These are phyloP conservation scores for Patella pellucida DNA, from an alignment of 2,888 invertebrate species.

Conservation along the genomic window DNA sequence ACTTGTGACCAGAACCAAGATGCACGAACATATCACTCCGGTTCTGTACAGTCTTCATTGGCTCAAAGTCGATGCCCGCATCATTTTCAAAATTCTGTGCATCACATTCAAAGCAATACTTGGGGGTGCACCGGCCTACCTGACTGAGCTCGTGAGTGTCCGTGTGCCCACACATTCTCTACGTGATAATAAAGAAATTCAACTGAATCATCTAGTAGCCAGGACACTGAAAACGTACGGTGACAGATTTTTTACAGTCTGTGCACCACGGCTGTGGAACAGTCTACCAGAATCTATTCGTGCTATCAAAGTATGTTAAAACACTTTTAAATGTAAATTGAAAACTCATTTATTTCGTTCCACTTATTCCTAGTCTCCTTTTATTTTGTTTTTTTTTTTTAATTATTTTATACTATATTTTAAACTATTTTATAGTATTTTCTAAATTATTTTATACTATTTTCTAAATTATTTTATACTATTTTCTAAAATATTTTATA, in stretches of 20 bases:
- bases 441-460: too few species aligned
- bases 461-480: too few species aligned
- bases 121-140: background rate
- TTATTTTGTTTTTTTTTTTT: too few species aligned
- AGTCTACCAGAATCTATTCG: background rate
- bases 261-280: background rate
- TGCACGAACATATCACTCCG: background rate
- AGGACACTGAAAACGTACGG: background rate
- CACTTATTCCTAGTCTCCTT: too few species aligned
- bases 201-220: background rate
- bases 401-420: too few species aligned
- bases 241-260: background rate
- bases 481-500: too few species aligned
- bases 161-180: background rate
- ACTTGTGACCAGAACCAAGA: background rate
- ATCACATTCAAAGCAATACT: background rate
- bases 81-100: background rate
- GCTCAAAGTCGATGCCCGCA: background rate
- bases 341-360: background rate
- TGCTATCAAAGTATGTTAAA: background rate
- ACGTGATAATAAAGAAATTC: background rate
- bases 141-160: background rate
- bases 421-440: too few species aligned
- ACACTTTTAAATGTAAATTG: background rate
- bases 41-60: background rate